Evolutionary conservation across 1,140 invertebrate species (phyloP).

Genomic region (Apis cerana): DNA sequence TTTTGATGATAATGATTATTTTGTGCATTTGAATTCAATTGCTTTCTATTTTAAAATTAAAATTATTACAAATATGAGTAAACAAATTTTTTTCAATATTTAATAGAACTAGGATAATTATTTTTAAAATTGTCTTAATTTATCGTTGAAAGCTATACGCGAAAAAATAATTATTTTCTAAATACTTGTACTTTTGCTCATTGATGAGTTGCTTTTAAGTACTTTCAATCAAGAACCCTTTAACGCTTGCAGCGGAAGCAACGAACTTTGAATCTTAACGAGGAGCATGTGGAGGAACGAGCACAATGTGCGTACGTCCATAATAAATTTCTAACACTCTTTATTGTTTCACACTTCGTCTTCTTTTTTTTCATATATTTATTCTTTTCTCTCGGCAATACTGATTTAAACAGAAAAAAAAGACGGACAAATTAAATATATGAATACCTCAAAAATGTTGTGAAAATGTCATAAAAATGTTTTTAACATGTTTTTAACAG

Average conservation of each 20-base stretch:
- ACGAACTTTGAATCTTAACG: conserved; percentile 27
- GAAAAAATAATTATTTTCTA: background rate
- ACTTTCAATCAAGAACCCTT: conserved; percentile 20
- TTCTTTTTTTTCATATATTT: background rate
- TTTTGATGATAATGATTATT: too few relatives aligned
- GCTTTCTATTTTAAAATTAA: too few relatives aligned
- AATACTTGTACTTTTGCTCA: background rate
- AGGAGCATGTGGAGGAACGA: conserved; percentile 7
- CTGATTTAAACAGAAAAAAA: background rate
- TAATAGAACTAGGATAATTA: background rate
- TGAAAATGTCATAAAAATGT: too few relatives aligned
- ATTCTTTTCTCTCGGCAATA: background rate
- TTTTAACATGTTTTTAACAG: too few relatives aligned
- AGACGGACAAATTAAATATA: too few relatives aligned
- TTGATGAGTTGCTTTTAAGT: conserved; percentile 10
- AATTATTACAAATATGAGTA: too few relatives aligned
- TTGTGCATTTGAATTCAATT: too few relatives aligned
- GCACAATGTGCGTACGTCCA: background rate
- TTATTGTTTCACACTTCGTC: too few relatives aligned
- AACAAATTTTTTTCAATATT: too few relatives aligned
- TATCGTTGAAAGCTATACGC: too few relatives aligned
- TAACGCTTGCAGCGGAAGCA: conserved; percentile 11
- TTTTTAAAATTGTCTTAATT: background rate
- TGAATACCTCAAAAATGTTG: too few relatives aligned
- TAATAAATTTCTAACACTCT: conserved; percentile 5